phyloP scores from a whole-genome alignment of 64 coral and sea anemone genomes.

The Cladopsammia gracilis region DNA sequence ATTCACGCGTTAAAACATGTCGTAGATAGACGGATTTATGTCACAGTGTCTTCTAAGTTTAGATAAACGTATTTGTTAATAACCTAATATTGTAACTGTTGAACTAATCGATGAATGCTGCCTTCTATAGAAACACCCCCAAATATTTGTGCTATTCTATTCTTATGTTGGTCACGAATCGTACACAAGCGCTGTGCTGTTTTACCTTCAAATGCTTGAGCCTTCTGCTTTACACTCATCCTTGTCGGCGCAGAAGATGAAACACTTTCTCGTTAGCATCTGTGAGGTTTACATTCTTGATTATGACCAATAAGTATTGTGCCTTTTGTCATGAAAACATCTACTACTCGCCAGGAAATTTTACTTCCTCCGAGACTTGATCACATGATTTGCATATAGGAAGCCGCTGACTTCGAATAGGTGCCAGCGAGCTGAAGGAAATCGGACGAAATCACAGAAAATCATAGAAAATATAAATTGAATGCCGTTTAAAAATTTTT shows the following conservation, averaged over 20 bases:
- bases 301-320: not conserved
- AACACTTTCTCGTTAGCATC: not conserved
- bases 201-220: constrained; percentile 40
- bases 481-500: too few relatives aligned
- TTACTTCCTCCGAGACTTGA: constrained; percentile 31
- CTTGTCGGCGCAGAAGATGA: not conserved
- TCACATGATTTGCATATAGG: constrained; percentile 51
- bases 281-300: not conserved
- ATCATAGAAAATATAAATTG: too few relatives aligned
- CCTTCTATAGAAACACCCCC: not conserved
- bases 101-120: not conserved
- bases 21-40: not conserved
- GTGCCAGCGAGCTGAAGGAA: too few relatives aligned
- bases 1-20: not conserved
- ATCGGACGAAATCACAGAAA: too few relatives aligned
- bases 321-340: not conserved
- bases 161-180: not conserved
- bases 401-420: constrained; percentile 9
- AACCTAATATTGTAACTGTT: not conserved
- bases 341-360: not conserved
- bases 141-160: constrained; percentile 12
- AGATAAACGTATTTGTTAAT: not conserved
- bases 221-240: constrained; percentile 45
- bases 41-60: not conserved
- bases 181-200: not conserved